Percentiles rank a stretch among this genome's conserved stretches.
Conservation (phyloP, 2,113 vertebrate genomes). For the Erythrolamprus reginae region DNA sequence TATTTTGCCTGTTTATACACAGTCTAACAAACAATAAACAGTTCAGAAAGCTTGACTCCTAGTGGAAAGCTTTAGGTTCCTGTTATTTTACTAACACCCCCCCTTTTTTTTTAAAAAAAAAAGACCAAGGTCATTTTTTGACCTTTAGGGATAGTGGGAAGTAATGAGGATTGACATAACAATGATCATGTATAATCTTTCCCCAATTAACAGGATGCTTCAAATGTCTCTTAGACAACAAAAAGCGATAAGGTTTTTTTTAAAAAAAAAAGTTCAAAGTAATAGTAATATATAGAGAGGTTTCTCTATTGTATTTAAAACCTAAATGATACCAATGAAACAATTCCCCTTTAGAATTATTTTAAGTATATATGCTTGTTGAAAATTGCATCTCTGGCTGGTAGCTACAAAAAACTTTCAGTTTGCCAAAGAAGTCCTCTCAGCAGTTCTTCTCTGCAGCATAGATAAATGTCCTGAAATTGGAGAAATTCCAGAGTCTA, state of each 20-base stretch:
- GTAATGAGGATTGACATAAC: neutral
- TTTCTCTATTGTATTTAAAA: accelerated
- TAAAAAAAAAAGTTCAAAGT: too few relatives aligned
- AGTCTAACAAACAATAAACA: too few relatives aligned
- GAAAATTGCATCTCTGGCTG: conserved; percentile 24
- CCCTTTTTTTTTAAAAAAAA: neutral
- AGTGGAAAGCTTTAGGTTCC: neutral
- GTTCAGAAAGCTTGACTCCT: neutral
- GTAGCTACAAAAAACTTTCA: neutral
- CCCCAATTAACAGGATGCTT: neutral
- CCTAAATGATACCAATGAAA: accelerated
- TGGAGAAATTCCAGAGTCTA: neutral
- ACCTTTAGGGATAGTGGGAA: neutral
- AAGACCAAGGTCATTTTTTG: neutral
- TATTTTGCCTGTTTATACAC: neutral
- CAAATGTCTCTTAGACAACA: neutral
- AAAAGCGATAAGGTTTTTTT: neutral
- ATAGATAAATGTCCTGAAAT: neutral
- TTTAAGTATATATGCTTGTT: neutral
- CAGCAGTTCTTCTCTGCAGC: neutral
- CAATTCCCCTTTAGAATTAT: neutral
- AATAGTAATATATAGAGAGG: neutral
- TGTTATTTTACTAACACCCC: neutral
- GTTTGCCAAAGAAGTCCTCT: neutral
- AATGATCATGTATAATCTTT: neutral